These are phyloP conservation scores for Bos indicus DNA, from an alignment of 2,113 vertebrate species.

Conservation along the genomic window DNA sequence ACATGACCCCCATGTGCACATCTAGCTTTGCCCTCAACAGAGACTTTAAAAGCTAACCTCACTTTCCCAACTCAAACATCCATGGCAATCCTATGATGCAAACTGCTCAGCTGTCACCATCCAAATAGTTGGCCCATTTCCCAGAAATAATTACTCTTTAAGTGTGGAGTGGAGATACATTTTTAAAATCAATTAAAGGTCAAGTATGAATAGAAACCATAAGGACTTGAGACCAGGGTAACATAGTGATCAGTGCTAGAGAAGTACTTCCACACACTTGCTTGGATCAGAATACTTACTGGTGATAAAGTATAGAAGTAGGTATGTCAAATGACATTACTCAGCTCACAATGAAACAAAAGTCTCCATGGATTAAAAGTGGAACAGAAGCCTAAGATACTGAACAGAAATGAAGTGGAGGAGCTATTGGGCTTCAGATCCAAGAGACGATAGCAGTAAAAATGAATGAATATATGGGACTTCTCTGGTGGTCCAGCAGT, in stretches of 20 bases:
- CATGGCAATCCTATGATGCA: background rate
- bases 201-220: conserved; percentile 4
- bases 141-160: conserved; percentile 44
- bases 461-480: background rate
- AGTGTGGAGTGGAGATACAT: background rate
- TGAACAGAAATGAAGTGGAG: background rate
- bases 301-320: background rate
- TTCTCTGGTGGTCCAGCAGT: background rate
- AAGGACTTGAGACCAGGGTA: background rate
- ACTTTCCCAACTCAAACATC: background rate
- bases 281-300: background rate
- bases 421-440: background rate
- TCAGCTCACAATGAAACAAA: background rate
- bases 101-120: background rate
- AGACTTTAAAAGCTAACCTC: background rate
- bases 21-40: rapidly evolving
- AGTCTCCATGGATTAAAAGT: background rate
- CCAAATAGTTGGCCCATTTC: conserved; percentile 19
- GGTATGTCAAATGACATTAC: background rate
- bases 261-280: background rate
- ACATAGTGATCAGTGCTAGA: background rate
- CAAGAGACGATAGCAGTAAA: background rate
- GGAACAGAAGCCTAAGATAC: background rate
- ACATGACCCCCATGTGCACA: background rate
- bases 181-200: conserved; percentile 35